Evolutionary conservation across 1,140 invertebrate genomes (phyloP).

Genomic region (Choristoneura fumiferana): DNA sequence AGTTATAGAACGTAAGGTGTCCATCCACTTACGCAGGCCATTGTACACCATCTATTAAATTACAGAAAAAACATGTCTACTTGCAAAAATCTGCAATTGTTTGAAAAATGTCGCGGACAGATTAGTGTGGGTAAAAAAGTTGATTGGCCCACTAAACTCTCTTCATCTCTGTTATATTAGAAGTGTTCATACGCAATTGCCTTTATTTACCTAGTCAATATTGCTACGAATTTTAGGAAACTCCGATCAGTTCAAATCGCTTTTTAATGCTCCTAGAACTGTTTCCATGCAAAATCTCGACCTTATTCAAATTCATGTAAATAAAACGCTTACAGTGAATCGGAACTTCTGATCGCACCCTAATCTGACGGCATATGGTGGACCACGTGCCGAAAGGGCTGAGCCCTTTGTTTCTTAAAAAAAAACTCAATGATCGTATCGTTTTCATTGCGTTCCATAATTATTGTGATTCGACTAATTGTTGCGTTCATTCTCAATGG

Average conservation of each 20-base stretch:
- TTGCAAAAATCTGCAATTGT: no score
- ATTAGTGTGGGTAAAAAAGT: no score
- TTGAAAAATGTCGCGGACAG: no score
- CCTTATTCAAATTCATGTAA: slow-evolving; percentile 33
- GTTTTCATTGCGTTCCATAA: slow-evolving; percentile 62
- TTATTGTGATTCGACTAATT: slow-evolving; percentile 71
- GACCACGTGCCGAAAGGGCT: slow-evolving; percentile 64
- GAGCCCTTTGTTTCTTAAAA: slow-evolving; percentile 49
- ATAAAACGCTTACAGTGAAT: slow-evolving; percentile 32
- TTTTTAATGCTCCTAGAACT: slow-evolving; percentile 9
- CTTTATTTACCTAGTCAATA: no score
- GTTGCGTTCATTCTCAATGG: slow-evolving; percentile 42
- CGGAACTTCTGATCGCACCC: slow-evolving; percentile 30
- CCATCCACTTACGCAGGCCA: no score
- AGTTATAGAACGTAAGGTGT: no score
- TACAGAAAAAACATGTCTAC: no score
- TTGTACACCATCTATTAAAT: no score
- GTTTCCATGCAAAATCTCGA: slow-evolving; percentile 16
- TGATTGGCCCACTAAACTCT: no score
- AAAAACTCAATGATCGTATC: slow-evolving; percentile 63
- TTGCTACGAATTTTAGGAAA: no score
- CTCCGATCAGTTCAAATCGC: slow-evolving; percentile 5
- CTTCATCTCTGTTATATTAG: no score
- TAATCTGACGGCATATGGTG: slow-evolving; percentile 43
- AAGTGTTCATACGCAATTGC: no score